A percentile compares a stretch with the other conserved stretches of the same genome.
phyloP scores from a whole-genome alignment of 2,113 vertebrate species.

The cattle (Bos taurus) region DNA sequence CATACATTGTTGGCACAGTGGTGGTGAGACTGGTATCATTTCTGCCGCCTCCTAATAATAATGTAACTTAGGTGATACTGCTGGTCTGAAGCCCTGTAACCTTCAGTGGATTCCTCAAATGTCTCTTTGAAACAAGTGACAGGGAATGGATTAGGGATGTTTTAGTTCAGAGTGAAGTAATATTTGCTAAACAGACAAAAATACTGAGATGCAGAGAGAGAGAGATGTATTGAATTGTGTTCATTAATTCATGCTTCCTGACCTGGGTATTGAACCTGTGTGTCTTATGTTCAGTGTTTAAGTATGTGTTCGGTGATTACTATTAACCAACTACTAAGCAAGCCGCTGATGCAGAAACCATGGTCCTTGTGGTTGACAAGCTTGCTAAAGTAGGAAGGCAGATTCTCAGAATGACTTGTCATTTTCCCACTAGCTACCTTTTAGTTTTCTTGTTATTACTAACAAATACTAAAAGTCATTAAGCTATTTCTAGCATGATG shows the following conservation, averaged over 20 bases:
- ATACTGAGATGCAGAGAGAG: neutral
- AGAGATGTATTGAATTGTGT: neutral
- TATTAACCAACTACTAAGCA: neutral
- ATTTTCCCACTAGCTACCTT: neutral
- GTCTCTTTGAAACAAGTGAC: neutral
- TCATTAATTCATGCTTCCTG: neutral
- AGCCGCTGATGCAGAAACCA: neutral
- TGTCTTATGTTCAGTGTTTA: neutral
- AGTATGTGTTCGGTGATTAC: neutral
- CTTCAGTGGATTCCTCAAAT: neutral
- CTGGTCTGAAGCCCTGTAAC: neutral
- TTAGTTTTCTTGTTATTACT: neutral
- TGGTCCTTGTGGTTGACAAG: neutral
- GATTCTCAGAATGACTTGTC: neutral
- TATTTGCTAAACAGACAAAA: neutral
- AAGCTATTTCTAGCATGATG: slow-evolving; percentile 24
- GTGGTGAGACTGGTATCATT: neutral
- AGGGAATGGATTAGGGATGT: neutral
- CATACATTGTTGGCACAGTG: neutral
- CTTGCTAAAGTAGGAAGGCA: neutral
- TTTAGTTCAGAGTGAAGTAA: neutral
- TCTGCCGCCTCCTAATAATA: neutral
- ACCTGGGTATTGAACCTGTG: neutral
- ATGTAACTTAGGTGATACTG: neutral
- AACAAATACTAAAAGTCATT: slow-evolving; percentile 41